Conservation (phyloP, 2,888 invertebrate species). For the Eulithis testata region DNA sequence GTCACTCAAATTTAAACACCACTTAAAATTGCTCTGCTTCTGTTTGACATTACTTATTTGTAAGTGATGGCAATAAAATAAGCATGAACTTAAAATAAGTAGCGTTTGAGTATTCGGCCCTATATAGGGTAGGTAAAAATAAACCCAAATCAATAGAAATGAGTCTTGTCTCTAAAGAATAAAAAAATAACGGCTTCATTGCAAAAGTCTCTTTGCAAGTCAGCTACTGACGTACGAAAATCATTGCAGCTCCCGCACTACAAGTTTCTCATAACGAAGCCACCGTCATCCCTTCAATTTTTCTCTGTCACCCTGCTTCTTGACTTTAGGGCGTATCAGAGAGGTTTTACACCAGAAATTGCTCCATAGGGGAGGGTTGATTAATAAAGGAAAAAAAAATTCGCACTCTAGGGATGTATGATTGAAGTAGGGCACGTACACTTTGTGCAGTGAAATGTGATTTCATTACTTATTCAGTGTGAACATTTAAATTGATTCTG, state of each 20-base stretch:
- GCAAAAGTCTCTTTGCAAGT: not conserved
- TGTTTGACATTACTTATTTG: too few species aligned
- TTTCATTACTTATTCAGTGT: slow-evolving; percentile 49
- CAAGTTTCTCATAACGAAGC: slow-evolving; percentile 39
- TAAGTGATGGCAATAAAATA: too few species aligned
- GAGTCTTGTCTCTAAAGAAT: too few species aligned
- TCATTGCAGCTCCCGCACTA: slow-evolving; percentile 10
- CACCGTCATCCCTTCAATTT: slow-evolving; percentile 62
- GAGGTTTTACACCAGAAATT: slow-evolving; percentile 69
- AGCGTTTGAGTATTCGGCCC: too few species aligned
- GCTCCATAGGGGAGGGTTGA: slow-evolving; percentile 68
- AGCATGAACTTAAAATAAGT: too few species aligned
- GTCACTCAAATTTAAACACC: too few species aligned
- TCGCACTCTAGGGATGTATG: slow-evolving; percentile 54
- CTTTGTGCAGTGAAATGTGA: slow-evolving; percentile 47
- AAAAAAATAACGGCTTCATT: too few species aligned
- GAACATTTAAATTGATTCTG: slow-evolving; percentile 50
- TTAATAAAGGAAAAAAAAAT: slow-evolving; percentile 76
- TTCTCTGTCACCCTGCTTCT: slow-evolving; percentile 68
- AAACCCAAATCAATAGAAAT: too few species aligned
- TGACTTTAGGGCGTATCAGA: slow-evolving; percentile 64
- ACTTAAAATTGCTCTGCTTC: too few species aligned
- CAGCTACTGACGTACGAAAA: not conserved
- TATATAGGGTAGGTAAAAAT: too few species aligned
- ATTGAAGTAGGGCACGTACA: slow-evolving; percentile 63